Evolutionary conservation across 2,888 invertebrate species (phyloP).

Genomic region (Meghimatium bilineatum): DNA sequence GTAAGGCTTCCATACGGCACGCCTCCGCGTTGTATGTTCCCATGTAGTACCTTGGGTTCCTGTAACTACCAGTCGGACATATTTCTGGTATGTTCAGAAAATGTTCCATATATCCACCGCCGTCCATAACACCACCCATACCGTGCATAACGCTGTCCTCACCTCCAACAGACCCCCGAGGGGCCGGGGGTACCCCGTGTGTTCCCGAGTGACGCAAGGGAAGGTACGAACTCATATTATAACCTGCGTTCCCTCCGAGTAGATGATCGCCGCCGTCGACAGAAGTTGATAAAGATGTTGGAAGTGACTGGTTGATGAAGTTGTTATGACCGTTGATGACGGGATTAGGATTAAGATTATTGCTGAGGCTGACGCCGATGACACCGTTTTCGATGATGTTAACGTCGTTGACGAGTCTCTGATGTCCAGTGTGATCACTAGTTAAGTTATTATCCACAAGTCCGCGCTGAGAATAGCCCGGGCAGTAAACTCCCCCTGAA

Average conservation of each 20-base stretch:
- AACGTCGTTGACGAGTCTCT: slow-evolving; percentile 18
- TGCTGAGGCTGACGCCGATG: slow-evolving; percentile 16
- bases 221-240: slow-evolving; percentile 71
- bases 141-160: slow-evolving; percentile 54
- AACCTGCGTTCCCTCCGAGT: slow-evolving; percentile 18
- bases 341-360: slow-evolving; percentile 35
- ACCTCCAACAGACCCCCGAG: slow-evolving; percentile 28
- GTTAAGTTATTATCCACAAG: slow-evolving; percentile 36
- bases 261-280: not conserved
- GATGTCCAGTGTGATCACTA: slow-evolving; percentile 21
- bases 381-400: slow-evolving; percentile 17
- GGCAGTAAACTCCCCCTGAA: slow-evolving; percentile 48
- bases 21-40: slow-evolving; percentile 60
- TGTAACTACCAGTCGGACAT: slow-evolving; percentile 69
- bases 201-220: slow-evolving; percentile 67
- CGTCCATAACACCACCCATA: slow-evolving; percentile 50
- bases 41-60: slow-evolving; percentile 68
- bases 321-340: slow-evolving; percentile 3
- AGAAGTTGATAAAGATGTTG: not conserved
- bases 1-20: slow-evolving; percentile 73
- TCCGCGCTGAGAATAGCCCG: slow-evolving; percentile 35
- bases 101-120: slow-evolving; percentile 70
- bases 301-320: slow-evolving; percentile 21
- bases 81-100: slow-evolving; percentile 74
- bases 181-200: slow-evolving; percentile 53